A percentile compares a stretch with the other conserved stretches of the same genome.
Evolutionary conservation across 2,888 invertebrate genomes (phyloP).

Genomic region (Hymenopus coronatus): DNA sequence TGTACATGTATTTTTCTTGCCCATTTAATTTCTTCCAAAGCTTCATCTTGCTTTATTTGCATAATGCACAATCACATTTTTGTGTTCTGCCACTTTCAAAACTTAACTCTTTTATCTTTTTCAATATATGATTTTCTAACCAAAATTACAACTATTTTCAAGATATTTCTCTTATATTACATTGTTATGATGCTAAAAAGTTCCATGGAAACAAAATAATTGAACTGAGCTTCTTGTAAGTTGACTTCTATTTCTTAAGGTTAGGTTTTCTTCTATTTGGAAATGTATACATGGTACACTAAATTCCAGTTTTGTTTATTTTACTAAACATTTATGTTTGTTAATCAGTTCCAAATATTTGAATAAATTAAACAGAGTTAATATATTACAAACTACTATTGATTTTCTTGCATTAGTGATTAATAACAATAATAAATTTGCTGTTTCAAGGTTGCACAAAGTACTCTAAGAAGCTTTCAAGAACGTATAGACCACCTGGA

Average conservation of each 20-base stretch:
- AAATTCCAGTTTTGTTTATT: too few species aligned
- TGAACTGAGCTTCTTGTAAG: neutral
- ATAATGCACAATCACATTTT: too few species aligned
- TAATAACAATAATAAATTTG: neutral
- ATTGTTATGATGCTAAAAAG: neutral
- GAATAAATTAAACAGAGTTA: neutral
- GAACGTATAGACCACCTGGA: slow-evolving; percentile 50
- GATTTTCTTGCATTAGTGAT: neutral
- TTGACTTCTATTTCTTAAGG: too few species aligned
- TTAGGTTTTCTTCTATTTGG: neutral
- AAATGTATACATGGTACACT: too few species aligned
- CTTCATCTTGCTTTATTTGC: neutral
- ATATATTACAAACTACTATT: neutral
- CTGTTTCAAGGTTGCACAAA: slow-evolving; percentile 37
- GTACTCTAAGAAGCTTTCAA: slow-evolving; percentile 42
- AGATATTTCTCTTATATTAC: neutral
- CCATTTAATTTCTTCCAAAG: neutral
- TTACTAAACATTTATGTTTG: too few species aligned
- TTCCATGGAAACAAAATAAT: neutral
- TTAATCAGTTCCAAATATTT: neutral
- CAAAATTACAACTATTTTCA: neutral
- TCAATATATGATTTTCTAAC: neutral
- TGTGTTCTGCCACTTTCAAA: too few species aligned
- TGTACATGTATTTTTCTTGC: too few species aligned
- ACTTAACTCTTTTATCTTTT: too few species aligned